phyloP scores from a whole-genome alignment of 1,140 invertebrate genomes.

The Panagrolaimus sp. region DNA sequence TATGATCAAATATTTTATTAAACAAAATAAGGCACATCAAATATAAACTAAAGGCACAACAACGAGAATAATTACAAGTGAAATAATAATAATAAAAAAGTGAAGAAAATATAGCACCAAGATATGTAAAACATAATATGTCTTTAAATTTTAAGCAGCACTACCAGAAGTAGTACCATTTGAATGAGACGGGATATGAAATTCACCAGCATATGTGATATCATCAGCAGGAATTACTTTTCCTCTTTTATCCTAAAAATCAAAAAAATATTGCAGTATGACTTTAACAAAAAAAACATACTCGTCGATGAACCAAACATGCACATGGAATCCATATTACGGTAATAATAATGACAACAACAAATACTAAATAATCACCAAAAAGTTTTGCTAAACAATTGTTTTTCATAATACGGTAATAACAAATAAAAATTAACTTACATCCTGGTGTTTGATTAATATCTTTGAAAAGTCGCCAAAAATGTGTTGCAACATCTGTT shows the following conservation, averaged over 20 bases:
- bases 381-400: neutral
- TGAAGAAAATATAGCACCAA: neutral
- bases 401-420: neutral
- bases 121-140: neutral
- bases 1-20: too few relatives aligned
- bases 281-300: neutral
- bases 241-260: neutral
- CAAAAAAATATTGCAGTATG: neutral
- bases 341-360: neutral
- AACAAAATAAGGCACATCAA: too few relatives aligned
- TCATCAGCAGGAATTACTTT: neutral
- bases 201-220: neutral
- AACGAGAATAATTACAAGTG: too few relatives aligned
- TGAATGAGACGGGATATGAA: too few relatives aligned
- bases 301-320: neutral
- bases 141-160: too few relatives aligned
- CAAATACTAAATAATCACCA: neutral
- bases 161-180: neutral
- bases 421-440: neutral
- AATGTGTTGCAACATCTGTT: slow-evolving; percentile 31
- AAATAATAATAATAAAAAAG: too few relatives aligned
- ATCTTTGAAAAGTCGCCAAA: slow-evolving; percentile 28
- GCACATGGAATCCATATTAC: neutral
- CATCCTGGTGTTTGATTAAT: neutral
- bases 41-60: too few relatives aligned